These are phyloP conservation scores for Antechinus stuartii DNA, from an alignment of 2,113 vertebrate genomes.

Conservation along the genomic window DNA sequence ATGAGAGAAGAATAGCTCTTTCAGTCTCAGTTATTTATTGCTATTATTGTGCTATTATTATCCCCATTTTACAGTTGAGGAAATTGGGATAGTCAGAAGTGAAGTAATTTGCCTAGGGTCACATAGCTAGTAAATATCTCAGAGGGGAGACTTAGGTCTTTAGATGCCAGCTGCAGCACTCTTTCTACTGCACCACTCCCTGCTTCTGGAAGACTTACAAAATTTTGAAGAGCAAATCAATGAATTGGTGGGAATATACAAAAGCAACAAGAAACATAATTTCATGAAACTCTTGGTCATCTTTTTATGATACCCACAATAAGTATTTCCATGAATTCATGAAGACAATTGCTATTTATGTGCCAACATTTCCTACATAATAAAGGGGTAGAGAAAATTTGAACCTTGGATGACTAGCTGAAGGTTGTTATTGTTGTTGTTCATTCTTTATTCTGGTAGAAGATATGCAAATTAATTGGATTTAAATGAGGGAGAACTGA, in stretches of 20 bases:
- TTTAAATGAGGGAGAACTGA: not conserved
- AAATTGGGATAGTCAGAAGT: not conserved
- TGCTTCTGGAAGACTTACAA: not conserved
- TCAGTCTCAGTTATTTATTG: not conserved
- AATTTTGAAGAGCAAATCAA: not conserved
- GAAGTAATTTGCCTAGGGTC: not conserved
- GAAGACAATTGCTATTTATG: not conserved
- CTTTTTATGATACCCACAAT: not conserved
- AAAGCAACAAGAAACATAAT: not conserved
- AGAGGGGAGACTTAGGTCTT: too few species aligned
- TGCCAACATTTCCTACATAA: not conserved
- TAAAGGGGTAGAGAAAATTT: not conserved
- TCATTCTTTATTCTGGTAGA: too few species aligned
- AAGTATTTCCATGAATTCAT: not conserved
- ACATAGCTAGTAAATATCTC: not conserved
- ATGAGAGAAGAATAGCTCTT: too few species aligned
- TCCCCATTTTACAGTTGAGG: not conserved
- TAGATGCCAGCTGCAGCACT: not conserved
- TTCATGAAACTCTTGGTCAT: not conserved
- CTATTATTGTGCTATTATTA: not conserved
- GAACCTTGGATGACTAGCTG: too few species aligned
- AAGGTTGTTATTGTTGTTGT: too few species aligned
- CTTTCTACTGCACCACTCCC: not conserved
- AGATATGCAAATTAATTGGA: too few species aligned
- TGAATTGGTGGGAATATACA: not conserved